Evolutionary conservation across 2,888 invertebrate species (phyloP).

Genomic region (Pterostichus madidus): DNA sequence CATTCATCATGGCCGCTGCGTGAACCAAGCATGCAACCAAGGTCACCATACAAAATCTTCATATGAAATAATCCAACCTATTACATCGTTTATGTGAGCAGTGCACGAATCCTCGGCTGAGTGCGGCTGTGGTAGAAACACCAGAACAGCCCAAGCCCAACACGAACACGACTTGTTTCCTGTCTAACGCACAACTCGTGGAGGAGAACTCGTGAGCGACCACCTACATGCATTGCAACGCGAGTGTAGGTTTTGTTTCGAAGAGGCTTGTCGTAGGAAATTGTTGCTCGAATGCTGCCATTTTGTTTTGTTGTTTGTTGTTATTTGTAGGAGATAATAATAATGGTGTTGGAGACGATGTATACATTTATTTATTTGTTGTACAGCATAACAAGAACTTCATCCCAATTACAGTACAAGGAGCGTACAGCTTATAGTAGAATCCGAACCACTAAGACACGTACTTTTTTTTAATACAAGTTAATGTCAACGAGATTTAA

Average conservation of each 20-base stretch:
- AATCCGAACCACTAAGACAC: too few species aligned
- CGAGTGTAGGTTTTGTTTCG: not conserved
- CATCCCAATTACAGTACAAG: too few species aligned
- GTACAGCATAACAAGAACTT: too few species aligned
- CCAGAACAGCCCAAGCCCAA: not conserved
- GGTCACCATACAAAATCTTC: constrained; percentile 55
- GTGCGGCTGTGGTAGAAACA: constrained; percentile 14
- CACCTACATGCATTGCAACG: constrained; percentile 41
- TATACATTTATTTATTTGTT: too few species aligned
- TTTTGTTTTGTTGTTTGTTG: not conserved
- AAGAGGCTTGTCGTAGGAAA: not conserved
- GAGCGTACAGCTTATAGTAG: too few species aligned
- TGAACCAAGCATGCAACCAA: not conserved
- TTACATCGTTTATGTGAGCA: constrained; percentile 40
- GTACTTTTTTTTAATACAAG: too few species aligned
- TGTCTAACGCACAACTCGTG: constrained; percentile 5
- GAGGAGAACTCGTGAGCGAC: constrained; percentile 24
- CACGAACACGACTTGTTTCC: constrained; percentile 48
- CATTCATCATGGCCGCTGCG: constrained; percentile 34
- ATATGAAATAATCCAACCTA: constrained; percentile 54
- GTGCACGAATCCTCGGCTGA: constrained; percentile 42
- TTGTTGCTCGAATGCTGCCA: not conserved
- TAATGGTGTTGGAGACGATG: too few species aligned
- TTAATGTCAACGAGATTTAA: too few species aligned
- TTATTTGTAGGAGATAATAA: not conserved